Percentiles rank a stretch among this genome's conserved stretches.
phyloP scores from a whole-genome alignment of 1,140 invertebrate species.

The Bacillus rossius region DNA sequence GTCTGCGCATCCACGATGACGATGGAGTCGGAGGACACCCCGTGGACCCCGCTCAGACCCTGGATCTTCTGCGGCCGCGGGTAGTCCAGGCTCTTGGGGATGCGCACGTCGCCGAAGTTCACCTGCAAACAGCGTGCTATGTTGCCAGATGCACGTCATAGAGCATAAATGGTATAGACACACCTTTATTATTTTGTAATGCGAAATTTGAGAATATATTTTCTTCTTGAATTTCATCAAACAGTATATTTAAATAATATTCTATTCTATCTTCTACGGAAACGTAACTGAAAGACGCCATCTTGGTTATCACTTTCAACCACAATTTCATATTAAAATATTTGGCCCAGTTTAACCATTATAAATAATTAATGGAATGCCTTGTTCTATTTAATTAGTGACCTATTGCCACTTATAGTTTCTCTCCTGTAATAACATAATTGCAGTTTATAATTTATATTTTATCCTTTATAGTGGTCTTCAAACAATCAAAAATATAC shows the following conservation, averaged over 20 bases:
- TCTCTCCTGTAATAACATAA: no score
- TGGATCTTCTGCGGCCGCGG: slow-evolving; percentile 76
- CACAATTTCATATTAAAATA: no score
- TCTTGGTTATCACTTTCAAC: no score
- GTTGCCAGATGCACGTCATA: background rate
- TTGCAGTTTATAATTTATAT: no score
- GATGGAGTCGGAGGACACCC: slow-evolving; percentile 75
- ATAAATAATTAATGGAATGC: no score
- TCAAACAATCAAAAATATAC: no score
- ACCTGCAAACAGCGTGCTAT: slow-evolving; percentile 51
- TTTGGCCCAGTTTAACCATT: no score
- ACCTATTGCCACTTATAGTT: no score
- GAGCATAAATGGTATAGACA: background rate
- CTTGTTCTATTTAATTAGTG: no score
- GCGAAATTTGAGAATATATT: background rate
- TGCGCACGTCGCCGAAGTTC: slow-evolving; percentile 85
- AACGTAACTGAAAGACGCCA: no score
- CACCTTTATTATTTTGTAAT: background rate
- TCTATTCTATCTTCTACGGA: no score
- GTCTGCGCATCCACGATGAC: slow-evolving; percentile 89
- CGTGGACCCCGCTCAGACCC: slow-evolving; percentile 70
- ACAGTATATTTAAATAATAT: slow-evolving; percentile 2
- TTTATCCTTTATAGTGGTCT: no score
- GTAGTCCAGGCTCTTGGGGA: slow-evolving; percentile 70
- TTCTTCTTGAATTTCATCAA: background rate